Conservation (phyloP, 2,888 invertebrate genomes). For the Cantharis rustica region DNA sequence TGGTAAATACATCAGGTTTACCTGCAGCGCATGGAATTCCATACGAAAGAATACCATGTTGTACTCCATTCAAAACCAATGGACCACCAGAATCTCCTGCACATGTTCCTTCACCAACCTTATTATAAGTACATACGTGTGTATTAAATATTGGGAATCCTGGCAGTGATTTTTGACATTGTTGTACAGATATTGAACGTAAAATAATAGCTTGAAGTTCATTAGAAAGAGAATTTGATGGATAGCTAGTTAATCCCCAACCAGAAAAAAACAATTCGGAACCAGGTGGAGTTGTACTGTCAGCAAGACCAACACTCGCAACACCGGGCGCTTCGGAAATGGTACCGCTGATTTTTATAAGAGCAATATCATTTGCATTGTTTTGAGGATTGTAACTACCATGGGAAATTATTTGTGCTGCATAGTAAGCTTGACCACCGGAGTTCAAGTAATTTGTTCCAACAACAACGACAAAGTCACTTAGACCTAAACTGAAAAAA, state of each 20-base stretch:
- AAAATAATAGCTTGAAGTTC: not conserved
- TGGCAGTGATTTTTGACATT: not conserved
- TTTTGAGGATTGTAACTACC: not conserved
- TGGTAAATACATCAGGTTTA: not conserved
- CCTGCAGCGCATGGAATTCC: conserved; percentile 2
- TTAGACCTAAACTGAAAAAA: not conserved
- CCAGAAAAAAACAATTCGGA: not conserved
- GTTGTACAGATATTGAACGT: not conserved
- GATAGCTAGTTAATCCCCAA: conserved; percentile 3
- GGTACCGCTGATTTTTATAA: not conserved
- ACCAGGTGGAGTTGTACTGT: not conserved
- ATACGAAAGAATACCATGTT: not conserved
- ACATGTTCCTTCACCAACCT: not conserved
- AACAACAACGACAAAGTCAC: not conserved
- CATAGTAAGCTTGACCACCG: not conserved
- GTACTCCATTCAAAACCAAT: not conserved
- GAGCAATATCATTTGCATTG: not conserved
- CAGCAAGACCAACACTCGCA: not conserved
- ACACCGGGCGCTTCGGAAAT: not conserved
- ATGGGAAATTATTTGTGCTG: not conserved
- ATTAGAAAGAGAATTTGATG: not conserved
- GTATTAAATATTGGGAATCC: not conserved
- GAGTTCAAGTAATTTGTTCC: not conserved
- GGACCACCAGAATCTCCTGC: conserved; percentile 10
- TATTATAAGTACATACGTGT: not conserved